Evolutionary conservation across 2,113 vertebrate species (phyloP).

Genomic region (Psilopsiagon aymara): DNA sequence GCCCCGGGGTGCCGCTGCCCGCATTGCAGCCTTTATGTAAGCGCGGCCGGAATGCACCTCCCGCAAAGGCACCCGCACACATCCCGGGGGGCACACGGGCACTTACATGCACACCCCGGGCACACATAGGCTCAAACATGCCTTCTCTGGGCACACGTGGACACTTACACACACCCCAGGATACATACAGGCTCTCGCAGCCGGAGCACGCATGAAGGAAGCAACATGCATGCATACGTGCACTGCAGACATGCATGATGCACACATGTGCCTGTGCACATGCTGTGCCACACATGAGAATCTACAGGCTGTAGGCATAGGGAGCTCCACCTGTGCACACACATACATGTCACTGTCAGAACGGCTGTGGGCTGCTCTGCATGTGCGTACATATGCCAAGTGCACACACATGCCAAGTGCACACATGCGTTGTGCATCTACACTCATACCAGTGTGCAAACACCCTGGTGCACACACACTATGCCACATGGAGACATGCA

Average conservation of each 20-base stretch:
- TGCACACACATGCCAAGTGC: not conserved
- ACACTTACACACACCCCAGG: not conserved
- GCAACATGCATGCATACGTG: fast-evolving
- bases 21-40: conserved; percentile 74
- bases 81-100: not conserved
- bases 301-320: fast-evolving
- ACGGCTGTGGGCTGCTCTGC: fast-evolving
- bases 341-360: fast-evolving
- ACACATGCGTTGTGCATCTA: fast-evolving
- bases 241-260: fast-evolving
- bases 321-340: fast-evolving
- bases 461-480: not conserved
- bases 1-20: not conserved
- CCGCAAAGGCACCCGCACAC: not conserved
- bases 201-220: not conserved
- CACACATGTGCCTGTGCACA: not conserved
- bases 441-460: not conserved
- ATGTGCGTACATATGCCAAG: not conserved
- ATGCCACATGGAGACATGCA: fast-evolving
- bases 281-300: not conserved
- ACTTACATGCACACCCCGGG: not conserved
- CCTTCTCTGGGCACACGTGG: too few species aligned
- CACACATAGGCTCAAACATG: not conserved
- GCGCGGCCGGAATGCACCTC: not conserved
- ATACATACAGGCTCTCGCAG: not conserved